Evolutionary conservation across 2,888 invertebrate genomes (phyloP).

Genomic region (Sabatieria punctata): DNA sequence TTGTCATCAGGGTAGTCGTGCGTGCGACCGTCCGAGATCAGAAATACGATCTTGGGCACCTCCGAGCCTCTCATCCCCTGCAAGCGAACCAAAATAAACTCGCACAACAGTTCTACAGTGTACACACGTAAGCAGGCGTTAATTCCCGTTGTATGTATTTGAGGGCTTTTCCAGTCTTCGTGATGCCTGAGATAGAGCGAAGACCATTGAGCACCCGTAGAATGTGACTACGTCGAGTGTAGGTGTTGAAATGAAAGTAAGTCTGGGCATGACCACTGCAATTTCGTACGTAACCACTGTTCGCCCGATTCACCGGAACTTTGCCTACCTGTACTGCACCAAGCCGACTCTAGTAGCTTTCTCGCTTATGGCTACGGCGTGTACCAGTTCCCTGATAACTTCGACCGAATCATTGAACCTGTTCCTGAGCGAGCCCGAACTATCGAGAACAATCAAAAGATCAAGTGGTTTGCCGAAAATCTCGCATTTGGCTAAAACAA

Average conservation of each 20-base stretch:
- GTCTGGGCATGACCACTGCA: slow-evolving; percentile 4
- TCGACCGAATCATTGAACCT: slow-evolving; percentile 24
- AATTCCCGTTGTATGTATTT: slow-evolving; percentile 20
- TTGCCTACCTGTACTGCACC: slow-evolving; percentile 22
- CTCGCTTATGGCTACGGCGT: slow-evolving; percentile 24
- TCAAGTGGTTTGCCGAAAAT: slow-evolving; percentile 25
- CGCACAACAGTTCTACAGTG: background rate
- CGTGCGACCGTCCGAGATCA: slow-evolving; percentile 27
- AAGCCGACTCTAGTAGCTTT: slow-evolving; percentile 25
- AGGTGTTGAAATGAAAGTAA: slow-evolving; percentile 10
- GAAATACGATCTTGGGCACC: slow-evolving; percentile 26
- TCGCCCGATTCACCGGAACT: background rate
- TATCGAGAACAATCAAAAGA: slow-evolving; percentile 24
- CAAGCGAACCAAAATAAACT: background rate
- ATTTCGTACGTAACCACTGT: background rate
- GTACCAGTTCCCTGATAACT: slow-evolving; percentile 23
- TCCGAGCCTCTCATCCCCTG: slow-evolving; percentile 24
- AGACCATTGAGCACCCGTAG: slow-evolving; percentile 21
- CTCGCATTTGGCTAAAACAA: slow-evolving; percentile 24
- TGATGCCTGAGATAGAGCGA: slow-evolving; percentile 26
- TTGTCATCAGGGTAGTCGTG: slow-evolving; percentile 27
- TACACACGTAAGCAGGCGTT: slow-evolving; percentile 15
- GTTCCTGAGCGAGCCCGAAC: too few species aligned
- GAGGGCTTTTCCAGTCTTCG: slow-evolving; percentile 26
- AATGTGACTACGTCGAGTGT: slow-evolving; percentile 12